Conservation (phyloP, 2,888 invertebrate species). For the Clunio marinus region DNA sequence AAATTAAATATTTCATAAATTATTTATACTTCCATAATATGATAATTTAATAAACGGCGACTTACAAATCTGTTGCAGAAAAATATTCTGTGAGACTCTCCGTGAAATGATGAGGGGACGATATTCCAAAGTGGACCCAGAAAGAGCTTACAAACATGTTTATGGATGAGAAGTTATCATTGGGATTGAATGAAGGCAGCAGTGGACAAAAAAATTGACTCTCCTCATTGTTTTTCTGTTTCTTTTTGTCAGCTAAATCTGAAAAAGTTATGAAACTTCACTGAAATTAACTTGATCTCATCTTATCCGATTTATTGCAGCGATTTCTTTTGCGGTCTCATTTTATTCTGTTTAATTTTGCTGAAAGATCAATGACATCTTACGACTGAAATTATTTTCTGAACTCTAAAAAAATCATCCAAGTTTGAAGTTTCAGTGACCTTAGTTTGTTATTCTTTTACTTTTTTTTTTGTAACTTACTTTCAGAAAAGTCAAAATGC, state of each 20-base stretch:
- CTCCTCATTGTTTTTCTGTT: conserved; percentile 1
- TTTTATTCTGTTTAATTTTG: neutral
- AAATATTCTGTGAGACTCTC: neutral
- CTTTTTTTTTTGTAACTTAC: no score
- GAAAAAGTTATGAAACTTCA: conserved; percentile 19
- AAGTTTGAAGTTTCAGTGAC: no score
- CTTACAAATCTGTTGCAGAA: neutral
- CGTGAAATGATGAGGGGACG: neutral
- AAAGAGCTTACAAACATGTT: conserved; percentile 4
- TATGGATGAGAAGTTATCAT: conserved; percentile 3
- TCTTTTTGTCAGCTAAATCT: conserved; percentile 16
- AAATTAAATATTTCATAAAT: conserved; percentile 29
- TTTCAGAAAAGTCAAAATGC: no score
- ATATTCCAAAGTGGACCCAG: neutral
- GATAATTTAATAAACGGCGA: conserved; percentile 19
- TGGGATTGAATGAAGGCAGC: neutral
- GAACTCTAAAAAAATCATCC: no score
- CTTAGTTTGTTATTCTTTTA: no score
- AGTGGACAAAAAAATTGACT: neutral
- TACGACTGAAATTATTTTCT: no score
- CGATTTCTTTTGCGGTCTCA: neutral
- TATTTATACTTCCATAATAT: conserved; percentile 1
- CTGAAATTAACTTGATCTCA: conserved; percentile 20
- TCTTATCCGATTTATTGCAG: neutral
- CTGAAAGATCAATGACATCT: conserved; percentile 4